These are phyloP conservation scores for Melanotaenia maccullochi DNA, from an alignment of 2,797 vertebrate species.

Conservation along the genomic window DNA sequence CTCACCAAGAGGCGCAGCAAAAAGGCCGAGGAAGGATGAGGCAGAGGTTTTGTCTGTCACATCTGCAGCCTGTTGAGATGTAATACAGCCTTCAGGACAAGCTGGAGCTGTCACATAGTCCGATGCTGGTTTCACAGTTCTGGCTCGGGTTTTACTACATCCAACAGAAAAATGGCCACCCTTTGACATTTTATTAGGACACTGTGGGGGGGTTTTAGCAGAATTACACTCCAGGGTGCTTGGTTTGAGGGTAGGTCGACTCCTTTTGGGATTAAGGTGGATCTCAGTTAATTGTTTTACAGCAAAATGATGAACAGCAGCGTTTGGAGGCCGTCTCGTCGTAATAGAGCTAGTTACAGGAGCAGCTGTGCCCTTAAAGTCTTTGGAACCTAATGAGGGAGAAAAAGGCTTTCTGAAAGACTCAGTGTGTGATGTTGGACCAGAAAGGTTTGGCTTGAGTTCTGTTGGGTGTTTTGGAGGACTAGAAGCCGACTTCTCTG, in stretches of 20 bases:
- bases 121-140: background rate
- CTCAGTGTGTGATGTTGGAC: background rate
- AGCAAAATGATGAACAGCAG: background rate
- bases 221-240: background rate
- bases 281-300: background rate
- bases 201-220: background rate
- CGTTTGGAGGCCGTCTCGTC: background rate
- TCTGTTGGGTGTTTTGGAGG: background rate
- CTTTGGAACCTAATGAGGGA: background rate
- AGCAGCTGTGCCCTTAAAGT: slow-evolving; percentile 2
- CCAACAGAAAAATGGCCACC: background rate
- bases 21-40: slow-evolving; percentile 51
- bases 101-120: background rate
- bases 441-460: background rate
- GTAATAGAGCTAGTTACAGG: background rate
- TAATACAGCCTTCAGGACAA: background rate
- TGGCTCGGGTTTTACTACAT: slow-evolving; percentile 33
- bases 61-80: slow-evolving; percentile 9
- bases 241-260: background rate
- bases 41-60: background rate
- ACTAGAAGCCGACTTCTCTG: background rate
- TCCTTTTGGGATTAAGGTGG: background rate
- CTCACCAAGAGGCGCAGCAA: slow-evolving; percentile 45
- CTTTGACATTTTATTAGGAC: background rate
- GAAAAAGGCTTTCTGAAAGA: background rate